Percentiles rank a stretch among this genome's conserved stretches.
These are phyloP conservation scores for Pseudorhombus dupliciocellatus DNA, from an alignment of 2,113 vertebrate species.

Conservation along the genomic window DNA sequence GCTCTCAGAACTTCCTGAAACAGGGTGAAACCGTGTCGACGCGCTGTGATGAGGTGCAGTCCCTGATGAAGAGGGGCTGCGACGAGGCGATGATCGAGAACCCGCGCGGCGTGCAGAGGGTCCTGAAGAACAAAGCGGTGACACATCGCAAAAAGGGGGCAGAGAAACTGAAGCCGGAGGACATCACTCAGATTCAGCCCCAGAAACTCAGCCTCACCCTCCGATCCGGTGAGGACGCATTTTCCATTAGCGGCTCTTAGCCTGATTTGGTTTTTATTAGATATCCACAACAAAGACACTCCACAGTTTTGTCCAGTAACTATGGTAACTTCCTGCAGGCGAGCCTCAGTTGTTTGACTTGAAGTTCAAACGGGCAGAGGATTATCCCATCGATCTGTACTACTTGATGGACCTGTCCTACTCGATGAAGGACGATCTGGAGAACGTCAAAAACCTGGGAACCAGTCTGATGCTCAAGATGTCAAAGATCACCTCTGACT, in stretches of 20 bases:
- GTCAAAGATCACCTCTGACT: conserved; percentile 94
- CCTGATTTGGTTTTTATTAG: background rate
- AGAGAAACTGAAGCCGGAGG: conserved; percentile 85
- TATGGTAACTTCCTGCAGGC: conserved; percentile 74
- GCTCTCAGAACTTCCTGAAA: conserved; percentile 85
- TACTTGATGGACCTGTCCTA: conserved; percentile 99
- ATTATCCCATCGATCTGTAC: conserved; percentile 98
- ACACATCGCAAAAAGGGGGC: conserved; percentile 87
- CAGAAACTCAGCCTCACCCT: conserved; percentile 89
- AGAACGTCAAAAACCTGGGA: conserved; percentile 97
- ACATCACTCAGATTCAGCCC: conserved; percentile 96
- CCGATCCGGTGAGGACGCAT: conserved; percentile 84
- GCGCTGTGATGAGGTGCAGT: conserved; percentile 91
- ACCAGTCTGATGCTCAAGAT: conserved; percentile 93
- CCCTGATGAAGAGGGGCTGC: conserved; percentile 89
- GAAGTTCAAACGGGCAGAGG: conserved; percentile 95
- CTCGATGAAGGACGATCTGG: conserved; percentile 98
- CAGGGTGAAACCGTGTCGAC: conserved; percentile 94
- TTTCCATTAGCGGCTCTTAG: background rate
- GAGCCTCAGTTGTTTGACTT: conserved; percentile 90
- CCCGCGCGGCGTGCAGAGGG: conserved; percentile 80
- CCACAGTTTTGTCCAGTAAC: background rate
- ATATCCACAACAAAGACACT: background rate
- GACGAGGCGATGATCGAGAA: conserved; percentile 85
- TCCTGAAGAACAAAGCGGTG: conserved; percentile 83